Evolutionary conservation across 2,888 invertebrate genomes (phyloP).

Genomic region (Brachypalpus laphriformis): DNA sequence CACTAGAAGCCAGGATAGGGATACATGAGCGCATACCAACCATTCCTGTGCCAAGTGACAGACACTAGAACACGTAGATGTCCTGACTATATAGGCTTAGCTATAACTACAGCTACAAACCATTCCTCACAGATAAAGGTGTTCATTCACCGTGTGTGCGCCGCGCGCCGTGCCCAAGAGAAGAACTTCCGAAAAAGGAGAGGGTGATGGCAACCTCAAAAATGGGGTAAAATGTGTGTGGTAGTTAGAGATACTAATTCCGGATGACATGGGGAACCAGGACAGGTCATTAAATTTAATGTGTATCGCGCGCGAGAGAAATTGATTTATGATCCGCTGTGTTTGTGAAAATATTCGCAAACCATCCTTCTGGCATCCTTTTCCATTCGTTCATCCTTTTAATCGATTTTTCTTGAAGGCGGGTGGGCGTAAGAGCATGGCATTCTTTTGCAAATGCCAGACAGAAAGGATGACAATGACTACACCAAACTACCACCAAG

Average conservation of each 20-base stretch:
- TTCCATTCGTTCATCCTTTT: not conserved
- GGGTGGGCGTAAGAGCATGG: not conserved
- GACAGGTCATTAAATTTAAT: conserved; percentile 14
- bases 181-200: not conserved
- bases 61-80: conserved; percentile 8
- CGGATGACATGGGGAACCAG: conserved; percentile 18
- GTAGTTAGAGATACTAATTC: conserved; percentile 7
- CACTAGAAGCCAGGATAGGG: not conserved
- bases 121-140: not conserved
- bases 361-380: not conserved
- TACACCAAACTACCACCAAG: not conserved
- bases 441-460: not conserved
- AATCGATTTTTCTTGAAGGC: not conserved
- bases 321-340: not conserved
- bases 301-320: not conserved
- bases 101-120: not conserved
- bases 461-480: not conserved
- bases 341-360: not conserved
- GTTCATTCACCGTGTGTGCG: not conserved
- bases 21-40: not conserved
- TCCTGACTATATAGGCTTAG: not conserved
- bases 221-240: not conserved
- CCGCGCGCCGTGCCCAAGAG: too few species aligned
- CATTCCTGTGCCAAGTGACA: conserved; percentile 3
- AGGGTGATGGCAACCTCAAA: not conserved